Evolutionary conservation across 2,113 vertebrate genomes (phyloP), one percentile per base, ranked within the genome.

Genomic region (Herpailurus yagouaroundi): DNA sequence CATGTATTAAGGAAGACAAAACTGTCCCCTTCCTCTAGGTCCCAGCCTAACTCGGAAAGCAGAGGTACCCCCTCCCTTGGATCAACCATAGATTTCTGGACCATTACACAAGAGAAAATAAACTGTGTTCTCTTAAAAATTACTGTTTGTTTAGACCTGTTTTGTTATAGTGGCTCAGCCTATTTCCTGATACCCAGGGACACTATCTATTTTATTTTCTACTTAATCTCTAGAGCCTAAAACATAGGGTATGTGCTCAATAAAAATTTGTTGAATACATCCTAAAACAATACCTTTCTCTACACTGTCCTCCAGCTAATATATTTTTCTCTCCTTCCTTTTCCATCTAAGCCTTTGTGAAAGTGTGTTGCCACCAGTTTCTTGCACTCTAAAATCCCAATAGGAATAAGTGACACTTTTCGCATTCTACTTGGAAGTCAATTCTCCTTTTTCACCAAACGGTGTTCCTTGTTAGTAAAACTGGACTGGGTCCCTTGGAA

Each of bases 91-190:
- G 36, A 60, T 31, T 64, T 79, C 16, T 88, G 41, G 60, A 66
- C 9, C n/a, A 80, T 89, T 68, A 74, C 29, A 45, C 38, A 31
- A 79, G 64, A 89, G 18, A 80, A 79, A 60, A 89, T 52, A 79
- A 84, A 94, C 33, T 79, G n/a, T 60, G 7, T 89, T 68, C 38
- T 89, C 92, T 88, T 52, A 68, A 82, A 79, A 95, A 63, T 88
- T 23, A 55, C 57, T 86, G 68, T 57, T 68, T 60, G 9, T 64
- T 85, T 69, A 25, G 55, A 66, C 9, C 5, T 57, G 6, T 41
- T 55, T 55, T 91, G 33, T 84, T 82, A 38, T 3, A 21, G 23
- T 1, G 4, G 21, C 29, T 94, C 64, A 69, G 50, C 11, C 21
- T 41, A 38, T 79, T 80, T 5, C 7, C 33, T 91, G 63, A 25